Evolutionary conservation across 2,113 vertebrate genomes (phyloP), one percentile per base, ranked within the genome.

Genomic region (Cariama cristata): DNA sequence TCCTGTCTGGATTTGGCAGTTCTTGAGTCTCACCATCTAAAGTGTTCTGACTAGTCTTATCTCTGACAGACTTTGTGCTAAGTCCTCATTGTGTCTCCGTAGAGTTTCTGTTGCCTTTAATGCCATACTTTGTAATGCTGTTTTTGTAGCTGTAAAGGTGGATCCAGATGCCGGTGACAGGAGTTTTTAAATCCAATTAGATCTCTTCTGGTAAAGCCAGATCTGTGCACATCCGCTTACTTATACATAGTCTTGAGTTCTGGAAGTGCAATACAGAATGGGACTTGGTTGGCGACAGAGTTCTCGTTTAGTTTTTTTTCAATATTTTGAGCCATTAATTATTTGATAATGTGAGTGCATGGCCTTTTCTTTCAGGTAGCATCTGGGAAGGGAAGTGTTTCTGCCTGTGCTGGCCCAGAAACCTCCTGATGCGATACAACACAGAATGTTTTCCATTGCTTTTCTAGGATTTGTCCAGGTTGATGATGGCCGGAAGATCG

Each of bases 401-500:
- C 53, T 82, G 56, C 62, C 22, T 28, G 10, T 40, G 26, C 50
- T 87, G 53, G 38, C 42, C 44, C 53, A 21, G 49, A 69, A 10
- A 3, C 4, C 42, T 28, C 14, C 35, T 5, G 19, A 0, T 26
- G 53, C 16, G 3, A 0, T 24, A 4, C 1, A 8, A 7, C n/a
- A 59, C 11, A 19, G 21, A 18, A 8, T 49, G 52, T 75, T 64
- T 52, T 14, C 17, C 68, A 5, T 62, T 80, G 74, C 30, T 88
- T 50, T 56, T 47, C 23, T 96, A 99, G 99, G 99, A 9, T 97
- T 99, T 85, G 94, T 99, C 8, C 95, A 99, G 98, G 66, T 99
- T 22, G 99, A 99, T 33, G 99, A 99, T 33, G 99, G 99, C 30
- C 98, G 99, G 49, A 99, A 99, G 97, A 97, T 99, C 6, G 97